These are phyloP conservation scores for Stramonita haemastoma DNA, from an alignment of 2,888 invertebrate genomes.

Conservation along the genomic window DNA sequence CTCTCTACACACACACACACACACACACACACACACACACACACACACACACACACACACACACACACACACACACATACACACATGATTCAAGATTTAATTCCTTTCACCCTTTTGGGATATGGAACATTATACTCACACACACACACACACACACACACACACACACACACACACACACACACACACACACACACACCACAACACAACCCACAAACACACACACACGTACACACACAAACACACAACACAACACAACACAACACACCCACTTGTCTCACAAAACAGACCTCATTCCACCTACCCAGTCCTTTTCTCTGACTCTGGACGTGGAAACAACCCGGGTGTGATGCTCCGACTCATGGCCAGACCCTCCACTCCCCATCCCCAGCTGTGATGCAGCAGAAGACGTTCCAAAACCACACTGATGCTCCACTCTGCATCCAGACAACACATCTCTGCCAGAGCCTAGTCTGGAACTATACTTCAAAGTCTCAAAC, in stretches of 20 bases:
- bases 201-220: background rate
- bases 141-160: background rate
- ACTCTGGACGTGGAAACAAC: background rate
- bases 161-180: background rate
- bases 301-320: background rate
- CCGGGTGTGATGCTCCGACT: background rate
- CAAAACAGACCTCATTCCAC: background rate
- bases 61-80: no score
- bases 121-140: no score
- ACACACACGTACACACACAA: background rate
- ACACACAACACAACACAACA: no score
- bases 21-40: no score
- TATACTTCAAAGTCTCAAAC: background rate
- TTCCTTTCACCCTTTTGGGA: no score
- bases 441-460: background rate
- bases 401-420: background rate
- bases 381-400: background rate
- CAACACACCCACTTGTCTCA: background rate
- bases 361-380: background rate
- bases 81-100: no score
- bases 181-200: no score
- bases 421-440: background rate
- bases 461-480: background rate
- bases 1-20: no score
- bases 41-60: no score